A percentile compares a stretch with the other conserved stretches of the same genome.
These are phyloP conservation scores for Microctenopoma lineatum DNA, from an alignment of 2,797 vertebrate species.

Conservation along the genomic window DNA sequence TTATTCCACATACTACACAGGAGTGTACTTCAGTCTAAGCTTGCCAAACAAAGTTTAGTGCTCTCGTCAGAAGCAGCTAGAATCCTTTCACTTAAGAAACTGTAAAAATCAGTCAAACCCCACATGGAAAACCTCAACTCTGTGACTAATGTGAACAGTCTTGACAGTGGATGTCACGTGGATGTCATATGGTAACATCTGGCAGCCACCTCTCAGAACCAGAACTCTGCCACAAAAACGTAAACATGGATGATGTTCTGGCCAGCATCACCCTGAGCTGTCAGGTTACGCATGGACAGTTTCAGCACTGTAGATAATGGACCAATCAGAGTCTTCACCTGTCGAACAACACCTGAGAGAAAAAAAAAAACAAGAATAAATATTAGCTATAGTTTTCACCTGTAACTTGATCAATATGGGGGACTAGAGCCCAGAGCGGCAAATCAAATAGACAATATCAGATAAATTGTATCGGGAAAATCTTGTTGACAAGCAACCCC, in stretches of 20 bases:
- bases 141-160: conserved; percentile 56
- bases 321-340: conserved; percentile 91
- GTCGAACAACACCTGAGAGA: conserved; percentile 91
- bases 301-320: conserved; percentile 88
- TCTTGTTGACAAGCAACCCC: no score
- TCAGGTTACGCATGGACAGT: conserved; percentile 93
- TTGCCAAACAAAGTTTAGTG: conserved; percentile 54
- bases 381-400: background rate
- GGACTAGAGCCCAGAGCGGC: background rate
- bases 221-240: conserved; percentile 94
- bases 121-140: conserved; percentile 41
- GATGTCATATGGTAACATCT: conserved; percentile 11
- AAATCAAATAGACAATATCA: no score
- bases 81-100: conserved; percentile 54
- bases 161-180: conserved; percentile 36
- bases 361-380: conserved; percentile 33
- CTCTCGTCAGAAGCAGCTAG: conserved; percentile 64
- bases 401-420: background rate
- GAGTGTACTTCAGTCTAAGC: conserved; percentile 55
- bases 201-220: conserved; percentile 85
- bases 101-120: conserved; percentile 44
- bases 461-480: no score
- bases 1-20: conserved; percentile 39
- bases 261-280: conserved; percentile 88
- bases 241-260: conserved; percentile 93